Percentiles rank a stretch among this genome's conserved stretches.
Conservation (phyloP, 2,888 invertebrate genomes). For the Parnassius orleans region DNA sequence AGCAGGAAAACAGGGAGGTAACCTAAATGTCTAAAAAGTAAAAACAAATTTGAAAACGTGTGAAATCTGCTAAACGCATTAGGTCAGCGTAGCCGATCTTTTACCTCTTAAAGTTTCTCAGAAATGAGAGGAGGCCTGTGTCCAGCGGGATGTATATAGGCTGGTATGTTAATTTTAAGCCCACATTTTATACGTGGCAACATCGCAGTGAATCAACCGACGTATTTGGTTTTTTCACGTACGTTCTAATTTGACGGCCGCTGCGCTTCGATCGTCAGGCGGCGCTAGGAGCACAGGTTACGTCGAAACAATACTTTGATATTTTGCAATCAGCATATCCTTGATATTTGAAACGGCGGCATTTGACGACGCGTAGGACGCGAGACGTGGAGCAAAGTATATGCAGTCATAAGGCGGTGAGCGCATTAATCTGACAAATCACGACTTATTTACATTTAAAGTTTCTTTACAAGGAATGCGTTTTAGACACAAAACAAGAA, state of each 20-base stretch:
- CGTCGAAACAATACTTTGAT: constrained; percentile 54
- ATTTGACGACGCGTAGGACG: constrained; percentile 69
- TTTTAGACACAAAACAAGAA: neutral
- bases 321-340: constrained; percentile 68
- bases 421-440: constrained; percentile 15
- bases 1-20: neutral
- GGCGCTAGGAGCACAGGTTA: constrained; percentile 48
- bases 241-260: constrained; percentile 16
- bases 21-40: neutral
- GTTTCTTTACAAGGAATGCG: neutral
- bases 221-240: constrained; percentile 2
- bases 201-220: neutral
- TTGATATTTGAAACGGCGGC: constrained; percentile 75
- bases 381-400: constrained; percentile 48
- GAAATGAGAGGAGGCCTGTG: neutral
- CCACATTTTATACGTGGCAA: neutral
- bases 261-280: constrained; percentile 36
- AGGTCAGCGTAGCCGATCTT: neutral
- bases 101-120: neutral
- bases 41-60: neutral
- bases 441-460: constrained; percentile 8
- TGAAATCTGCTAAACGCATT: neutral
- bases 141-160: no score
- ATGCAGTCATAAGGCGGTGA: constrained; percentile 9
- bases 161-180: no score